phyloP scores from a whole-genome alignment of 2,113 vertebrate species.

The Catagonus wagneri region DNA sequence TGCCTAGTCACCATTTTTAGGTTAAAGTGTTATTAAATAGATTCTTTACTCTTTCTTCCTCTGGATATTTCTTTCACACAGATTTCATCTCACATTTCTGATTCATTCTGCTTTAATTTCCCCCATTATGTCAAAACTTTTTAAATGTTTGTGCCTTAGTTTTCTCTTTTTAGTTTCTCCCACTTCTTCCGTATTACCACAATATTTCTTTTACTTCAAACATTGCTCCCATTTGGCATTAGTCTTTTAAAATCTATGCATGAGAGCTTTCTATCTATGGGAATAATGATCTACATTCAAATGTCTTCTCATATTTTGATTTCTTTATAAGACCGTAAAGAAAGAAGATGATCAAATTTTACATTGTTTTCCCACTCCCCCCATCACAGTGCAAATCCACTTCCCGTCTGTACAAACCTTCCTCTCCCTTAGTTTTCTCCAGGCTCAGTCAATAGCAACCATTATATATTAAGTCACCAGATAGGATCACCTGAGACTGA shows the following conservation, averaged over 20 bases:
- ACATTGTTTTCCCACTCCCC: neutral
- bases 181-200: neutral
- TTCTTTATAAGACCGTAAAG: neutral
- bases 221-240: neutral
- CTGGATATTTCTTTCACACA: neutral
- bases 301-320: neutral
- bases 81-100: conserved; percentile 46
- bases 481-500: neutral
- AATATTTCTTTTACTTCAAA: neutral
- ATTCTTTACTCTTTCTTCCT: conserved; percentile 16
- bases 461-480: neutral
- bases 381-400: neutral
- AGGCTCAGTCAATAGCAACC: neutral
- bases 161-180: neutral
- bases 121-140: neutral
- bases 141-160: neutral
- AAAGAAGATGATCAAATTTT: neutral
- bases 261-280: neutral
- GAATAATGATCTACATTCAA: neutral
- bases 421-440: neutral
- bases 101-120: neutral
- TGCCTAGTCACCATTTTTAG: neutral
- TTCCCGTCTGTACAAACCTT: neutral
- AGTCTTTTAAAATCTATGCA: neutral
- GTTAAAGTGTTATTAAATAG: neutral